A percentile compares a stretch with the other conserved stretches of the same genome.
Evolutionary conservation across 2,113 vertebrate species (phyloP).

Genomic region (Mobula birostris): DNA sequence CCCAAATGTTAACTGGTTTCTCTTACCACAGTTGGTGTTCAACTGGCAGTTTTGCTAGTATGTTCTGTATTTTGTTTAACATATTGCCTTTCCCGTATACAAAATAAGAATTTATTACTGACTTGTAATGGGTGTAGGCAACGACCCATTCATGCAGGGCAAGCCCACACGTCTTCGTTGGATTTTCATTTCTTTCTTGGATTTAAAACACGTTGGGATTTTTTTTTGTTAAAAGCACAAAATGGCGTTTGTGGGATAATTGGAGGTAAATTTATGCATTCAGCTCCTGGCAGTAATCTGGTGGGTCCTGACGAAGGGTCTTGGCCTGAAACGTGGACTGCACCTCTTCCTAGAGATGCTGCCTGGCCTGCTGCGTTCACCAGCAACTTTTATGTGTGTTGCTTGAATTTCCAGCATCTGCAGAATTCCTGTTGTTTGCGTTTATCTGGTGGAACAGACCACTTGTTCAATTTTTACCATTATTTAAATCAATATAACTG

Average conservation of each 20-base stretch:
- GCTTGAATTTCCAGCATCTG: too few relatives aligned
- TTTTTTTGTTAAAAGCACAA: neutral
- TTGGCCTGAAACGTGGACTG: too few relatives aligned
- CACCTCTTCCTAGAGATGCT: neutral
- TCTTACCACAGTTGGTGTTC: too few relatives aligned
- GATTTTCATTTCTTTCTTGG: neutral
- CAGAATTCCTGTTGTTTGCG: too few relatives aligned
- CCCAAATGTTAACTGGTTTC: too few relatives aligned
- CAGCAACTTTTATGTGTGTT: too few relatives aligned
- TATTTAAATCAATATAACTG: neutral
- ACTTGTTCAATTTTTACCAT: neutral
- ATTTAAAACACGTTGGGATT: neutral
- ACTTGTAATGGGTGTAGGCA: neutral
- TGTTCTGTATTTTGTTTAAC: neutral
- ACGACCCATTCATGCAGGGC: neutral
- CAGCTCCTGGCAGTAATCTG: neutral
- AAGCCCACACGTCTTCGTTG: neutral
- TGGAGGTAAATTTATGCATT: neutral
- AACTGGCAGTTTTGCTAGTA: too few relatives aligned
- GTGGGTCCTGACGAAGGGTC: too few relatives aligned
- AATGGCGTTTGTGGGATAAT: too few relatives aligned
- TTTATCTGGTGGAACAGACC: neutral
- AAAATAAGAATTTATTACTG: neutral
- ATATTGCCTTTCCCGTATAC: neutral
- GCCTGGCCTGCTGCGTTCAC: too few relatives aligned